These are phyloP conservation scores for Cygnus olor DNA, from an alignment of 2,797 vertebrate genomes.

Conservation along the genomic window DNA sequence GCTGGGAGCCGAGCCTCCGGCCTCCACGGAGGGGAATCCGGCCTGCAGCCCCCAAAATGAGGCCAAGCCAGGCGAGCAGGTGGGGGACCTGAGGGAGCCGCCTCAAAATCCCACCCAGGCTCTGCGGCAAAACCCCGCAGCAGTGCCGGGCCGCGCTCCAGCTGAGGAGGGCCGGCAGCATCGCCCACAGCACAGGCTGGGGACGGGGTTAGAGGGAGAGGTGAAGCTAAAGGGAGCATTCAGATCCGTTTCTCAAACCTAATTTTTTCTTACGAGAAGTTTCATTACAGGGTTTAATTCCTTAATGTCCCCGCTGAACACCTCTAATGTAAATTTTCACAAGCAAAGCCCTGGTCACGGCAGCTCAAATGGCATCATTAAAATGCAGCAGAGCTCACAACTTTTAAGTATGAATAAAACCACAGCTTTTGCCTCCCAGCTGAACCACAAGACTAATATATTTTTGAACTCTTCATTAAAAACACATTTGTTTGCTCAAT, in stretches of 20 bases:
- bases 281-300: background rate
- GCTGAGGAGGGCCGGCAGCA: background rate
- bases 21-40: background rate
- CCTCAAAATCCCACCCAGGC: background rate
- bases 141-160: background rate
- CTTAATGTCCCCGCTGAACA: background rate
- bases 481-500: conserved; percentile 62
- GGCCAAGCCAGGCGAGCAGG: background rate
- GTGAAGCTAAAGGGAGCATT: background rate
- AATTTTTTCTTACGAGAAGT: background rate
- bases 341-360: background rate
- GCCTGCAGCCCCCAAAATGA: background rate
- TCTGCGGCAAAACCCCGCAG: background rate
- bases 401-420: conserved; percentile 63
- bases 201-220: background rate
- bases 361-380: conserved; percentile 38
- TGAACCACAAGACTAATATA: conserved; percentile 61
- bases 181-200: background rate
- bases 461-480: conserved; percentile 58
- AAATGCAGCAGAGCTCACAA: conserved; percentile 51
- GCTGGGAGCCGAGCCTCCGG: accelerated
- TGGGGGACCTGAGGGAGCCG: accelerated
- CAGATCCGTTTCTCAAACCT: background rate
- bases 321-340: background rate
- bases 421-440: conserved; percentile 54